These are phyloP conservation scores for Phytoseiulus persimilis DNA, from an alignment of 2,888 invertebrate genomes.

Conservation along the genomic window DNA sequence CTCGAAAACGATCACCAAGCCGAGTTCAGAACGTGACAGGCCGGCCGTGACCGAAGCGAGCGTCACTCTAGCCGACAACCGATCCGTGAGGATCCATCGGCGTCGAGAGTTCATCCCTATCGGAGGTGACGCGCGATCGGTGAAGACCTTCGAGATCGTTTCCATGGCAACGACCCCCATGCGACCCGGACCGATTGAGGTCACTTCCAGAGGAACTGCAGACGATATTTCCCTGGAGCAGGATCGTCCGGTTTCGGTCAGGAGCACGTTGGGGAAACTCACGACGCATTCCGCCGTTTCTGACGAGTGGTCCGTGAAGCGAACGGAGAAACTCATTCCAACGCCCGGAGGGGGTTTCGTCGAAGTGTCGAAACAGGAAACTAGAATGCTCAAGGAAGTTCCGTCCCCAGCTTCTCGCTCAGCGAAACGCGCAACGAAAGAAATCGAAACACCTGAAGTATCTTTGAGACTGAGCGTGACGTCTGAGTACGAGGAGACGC, in stretches of 20 bases:
- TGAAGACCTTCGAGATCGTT: not conserved
- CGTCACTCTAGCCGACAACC: constrained; percentile 7
- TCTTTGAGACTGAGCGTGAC: not conserved
- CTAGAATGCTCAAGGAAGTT: not conserved
- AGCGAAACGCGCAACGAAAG: not conserved
- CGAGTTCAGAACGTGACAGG: not conserved
- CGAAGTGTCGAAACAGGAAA: not conserved
- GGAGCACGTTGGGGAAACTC: not conserved
- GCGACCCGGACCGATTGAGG: not conserved
- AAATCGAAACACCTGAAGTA: not conserved
- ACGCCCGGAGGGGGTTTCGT: not conserved
- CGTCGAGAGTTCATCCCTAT: not conserved
- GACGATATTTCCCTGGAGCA: not conserved
- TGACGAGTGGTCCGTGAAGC: not conserved
- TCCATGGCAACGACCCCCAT: not conserved
- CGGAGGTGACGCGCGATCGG: not conserved
- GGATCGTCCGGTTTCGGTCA: not conserved
- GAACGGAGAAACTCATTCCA: not conserved
- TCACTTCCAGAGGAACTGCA: not conserved
- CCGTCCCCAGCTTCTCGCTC: not conserved
- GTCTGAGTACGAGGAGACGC: not conserved
- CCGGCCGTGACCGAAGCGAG: not conserved
- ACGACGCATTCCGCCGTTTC: not conserved
- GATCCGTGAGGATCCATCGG: not conserved
- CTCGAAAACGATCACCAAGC: constrained; percentile 6